Percentiles rank a stretch among this genome's conserved stretches.
These are phyloP conservation scores for Atherix ibis DNA, from an alignment of 2,888 invertebrate genomes.

Conservation along the genomic window DNA sequence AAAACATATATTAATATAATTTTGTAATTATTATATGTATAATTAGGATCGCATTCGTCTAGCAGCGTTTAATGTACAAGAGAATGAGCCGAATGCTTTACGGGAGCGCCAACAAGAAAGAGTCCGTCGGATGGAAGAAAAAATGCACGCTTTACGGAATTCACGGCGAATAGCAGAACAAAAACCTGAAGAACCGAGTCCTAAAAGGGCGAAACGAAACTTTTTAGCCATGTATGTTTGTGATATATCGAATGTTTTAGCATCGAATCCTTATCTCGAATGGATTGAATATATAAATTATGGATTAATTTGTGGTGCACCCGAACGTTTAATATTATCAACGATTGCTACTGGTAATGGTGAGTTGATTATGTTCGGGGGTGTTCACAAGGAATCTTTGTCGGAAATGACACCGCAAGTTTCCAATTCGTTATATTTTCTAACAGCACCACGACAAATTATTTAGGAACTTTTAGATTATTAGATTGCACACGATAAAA, in stretches of 20 bases:
- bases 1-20: no score
- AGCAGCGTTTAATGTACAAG: constrained; percentile 39
- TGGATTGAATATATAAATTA: constrained; percentile 39
- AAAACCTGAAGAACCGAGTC: constrained; percentile 28
- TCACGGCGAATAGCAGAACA: constrained; percentile 15
- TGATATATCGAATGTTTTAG: constrained; percentile 60
- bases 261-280: constrained; percentile 36
- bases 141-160: constrained; percentile 33
- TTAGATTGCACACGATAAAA: no score
- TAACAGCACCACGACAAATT: constrained; percentile 53
- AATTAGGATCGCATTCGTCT: constrained; percentile 37
- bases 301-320: constrained; percentile 49
- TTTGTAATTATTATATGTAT: no score
- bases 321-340: constrained; percentile 82
- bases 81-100: constrained; percentile 30
- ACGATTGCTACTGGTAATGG: constrained; percentile 78
- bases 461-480: no score
- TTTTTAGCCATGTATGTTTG: constrained; percentile 71
- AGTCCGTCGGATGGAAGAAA: constrained; percentile 47
- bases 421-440: constrained; percentile 62
- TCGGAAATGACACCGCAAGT: constrained; percentile 48
- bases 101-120: constrained; percentile 47
- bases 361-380: constrained; percentile 92
- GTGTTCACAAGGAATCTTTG: constrained; percentile 66
- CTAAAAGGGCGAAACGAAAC: constrained; percentile 47